Evolutionary conservation across 1,140 invertebrate species (phyloP), one percentile per base, ranked within the genome.

Genomic region (Aphelenchoides besseyi): DNA sequence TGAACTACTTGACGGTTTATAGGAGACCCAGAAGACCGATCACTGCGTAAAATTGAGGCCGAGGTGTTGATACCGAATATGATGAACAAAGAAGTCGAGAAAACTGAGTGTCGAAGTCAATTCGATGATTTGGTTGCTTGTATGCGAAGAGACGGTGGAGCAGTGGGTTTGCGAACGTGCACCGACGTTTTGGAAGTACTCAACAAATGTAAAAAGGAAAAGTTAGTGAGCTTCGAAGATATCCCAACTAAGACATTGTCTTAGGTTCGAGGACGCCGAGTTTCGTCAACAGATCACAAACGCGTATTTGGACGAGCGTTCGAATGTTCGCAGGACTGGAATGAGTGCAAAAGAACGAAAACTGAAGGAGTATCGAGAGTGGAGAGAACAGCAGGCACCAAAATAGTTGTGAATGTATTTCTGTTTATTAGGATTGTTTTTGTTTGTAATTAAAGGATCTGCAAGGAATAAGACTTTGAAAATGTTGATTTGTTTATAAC

Each of bases 61-160:
- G 75, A 84, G 57, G 74, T 83, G 8, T 57, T 83, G 32, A 83
- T 82, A 64, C 80, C 80, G 16, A 80, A 82, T 30, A 29, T 76
- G 63, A 84, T 82, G 79, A 80, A 80, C 64, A 74, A 75, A 69
- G 26, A 76, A 23, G 71, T 74, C 3, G 81, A 63, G 63, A 81
- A 85, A 32, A 33, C 53, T 26, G 48, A 57, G 32, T 79, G 76
- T 36, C 53, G 30, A 9, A 3, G 9, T 3, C n/a, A 28, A 18
- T 80, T 66, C 61, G 29, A 37, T 18, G 33, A 71, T 16, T 29
- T 79, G 2, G 67, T 79, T 32, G 61, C 70, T 9, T 81, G 79
- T 66, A 68, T 81, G 62, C 64, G 76, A 37, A 48, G 36, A 18
- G 70, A 79, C 30, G 80, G 80, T 9, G 73, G 72, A 29, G 69